A percentile compares a stretch with the other conserved stretches of the same genome.
phyloP scores from a whole-genome alignment of 2,888 invertebrate genomes.

The Drosophila picticornis region DNA sequence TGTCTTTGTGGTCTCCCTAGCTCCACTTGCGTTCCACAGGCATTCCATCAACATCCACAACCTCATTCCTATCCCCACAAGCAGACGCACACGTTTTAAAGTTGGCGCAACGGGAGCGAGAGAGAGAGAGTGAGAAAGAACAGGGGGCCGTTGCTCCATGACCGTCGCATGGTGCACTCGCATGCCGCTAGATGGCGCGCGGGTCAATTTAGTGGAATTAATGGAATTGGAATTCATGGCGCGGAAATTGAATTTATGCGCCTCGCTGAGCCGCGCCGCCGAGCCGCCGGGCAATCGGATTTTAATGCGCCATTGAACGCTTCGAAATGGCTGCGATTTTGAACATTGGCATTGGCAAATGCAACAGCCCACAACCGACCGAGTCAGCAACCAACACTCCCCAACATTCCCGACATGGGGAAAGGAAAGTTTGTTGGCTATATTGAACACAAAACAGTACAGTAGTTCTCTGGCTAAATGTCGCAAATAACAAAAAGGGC shows the following conservation, averaged over 20 bases:
- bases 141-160: slow-evolving; percentile 58
- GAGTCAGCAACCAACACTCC: slow-evolving; percentile 10
- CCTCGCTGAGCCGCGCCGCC: slow-evolving; percentile 61
- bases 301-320: slow-evolving; percentile 82
- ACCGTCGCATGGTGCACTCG: slow-evolving; percentile 74
- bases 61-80: slow-evolving; percentile 12
- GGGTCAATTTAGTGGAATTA: slow-evolving; percentile 86
- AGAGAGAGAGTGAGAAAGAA: neutral
- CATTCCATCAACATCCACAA: slow-evolving; percentile 47
- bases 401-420: neutral
- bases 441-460: slow-evolving; percentile 39
- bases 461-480: slow-evolving; percentile 38
- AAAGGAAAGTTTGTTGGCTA: slow-evolving; percentile 42
- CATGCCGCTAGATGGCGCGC: slow-evolving; percentile 82
- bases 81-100: slow-evolving; percentile 43
- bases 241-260: slow-evolving; percentile 84
- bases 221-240: slow-evolving; percentile 85
- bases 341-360: slow-evolving; percentile 55
- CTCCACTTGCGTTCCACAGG: slow-evolving; percentile 58
- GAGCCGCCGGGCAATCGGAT: slow-evolving; percentile 74
- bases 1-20: slow-evolving; percentile 40
- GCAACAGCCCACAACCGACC: slow-evolving; percentile 34
- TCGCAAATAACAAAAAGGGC: slow-evolving; percentile 43
- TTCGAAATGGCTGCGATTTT: slow-evolving; percentile 75
- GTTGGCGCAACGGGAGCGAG: neutral